These are phyloP conservation scores for Prionace glauca DNA, from an alignment of 2,797 vertebrate species.

Conservation along the genomic window DNA sequence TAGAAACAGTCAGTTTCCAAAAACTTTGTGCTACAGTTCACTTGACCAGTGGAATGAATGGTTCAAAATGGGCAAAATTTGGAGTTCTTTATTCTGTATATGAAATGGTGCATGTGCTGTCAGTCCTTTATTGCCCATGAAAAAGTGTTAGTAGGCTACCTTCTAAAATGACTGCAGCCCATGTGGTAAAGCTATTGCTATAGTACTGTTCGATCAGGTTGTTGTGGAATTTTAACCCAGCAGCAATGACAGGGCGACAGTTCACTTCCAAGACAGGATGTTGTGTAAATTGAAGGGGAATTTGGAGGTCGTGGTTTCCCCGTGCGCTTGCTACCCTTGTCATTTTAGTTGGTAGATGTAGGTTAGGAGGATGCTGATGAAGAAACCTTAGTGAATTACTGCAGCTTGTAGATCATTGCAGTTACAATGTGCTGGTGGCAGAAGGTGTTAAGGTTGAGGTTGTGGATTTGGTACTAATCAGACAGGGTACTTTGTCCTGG, in stretches of 20 bases:
- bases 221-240: neutral
- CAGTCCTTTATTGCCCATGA: no score
- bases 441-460: neutral
- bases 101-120: neutral
- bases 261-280: neutral
- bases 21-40: neutral
- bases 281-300: neutral
- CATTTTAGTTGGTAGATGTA: neutral
- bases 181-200: neutral
- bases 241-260: neutral
- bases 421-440: neutral
- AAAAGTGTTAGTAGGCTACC: no score
- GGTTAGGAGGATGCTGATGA: neutral
- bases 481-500: neutral
- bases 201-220: neutral
- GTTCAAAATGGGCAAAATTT: neutral
- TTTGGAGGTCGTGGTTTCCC: no score
- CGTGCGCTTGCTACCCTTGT: neutral
- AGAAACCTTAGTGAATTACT: neutral
- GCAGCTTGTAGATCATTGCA: neutral
- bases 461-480: neutral
- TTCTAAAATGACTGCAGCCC: neutral
- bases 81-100: neutral
- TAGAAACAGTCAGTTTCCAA: neutral
- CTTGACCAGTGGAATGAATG: neutral